These are phyloP conservation scores for Epirrhoe alternata DNA, from an alignment of 2,888 invertebrate species.

Conservation along the genomic window DNA sequence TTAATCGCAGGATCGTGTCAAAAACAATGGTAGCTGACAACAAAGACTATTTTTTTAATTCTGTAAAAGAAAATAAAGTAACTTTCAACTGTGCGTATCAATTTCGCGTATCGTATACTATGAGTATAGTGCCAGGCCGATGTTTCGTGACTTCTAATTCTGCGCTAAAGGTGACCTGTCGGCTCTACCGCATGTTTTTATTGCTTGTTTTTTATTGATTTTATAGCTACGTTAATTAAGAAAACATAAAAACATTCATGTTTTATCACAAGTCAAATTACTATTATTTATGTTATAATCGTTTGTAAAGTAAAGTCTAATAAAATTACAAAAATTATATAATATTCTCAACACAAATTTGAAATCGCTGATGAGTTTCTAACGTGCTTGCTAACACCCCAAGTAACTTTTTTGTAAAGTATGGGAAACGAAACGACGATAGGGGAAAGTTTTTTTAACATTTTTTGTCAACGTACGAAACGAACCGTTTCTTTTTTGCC, in stretches of 20 bases:
- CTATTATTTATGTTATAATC: not conserved
- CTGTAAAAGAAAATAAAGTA: not conserved
- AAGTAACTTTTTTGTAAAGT: constrained; percentile 43
- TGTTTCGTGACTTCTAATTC: constrained; percentile 46
- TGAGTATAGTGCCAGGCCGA: constrained; percentile 44
- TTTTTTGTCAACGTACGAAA: constrained; percentile 47
- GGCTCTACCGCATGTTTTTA: constrained; percentile 47
- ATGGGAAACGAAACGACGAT: constrained; percentile 39
- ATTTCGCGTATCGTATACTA: constrained; percentile 20
- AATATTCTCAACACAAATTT: constrained; percentile 2
- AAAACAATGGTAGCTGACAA: not conserved
- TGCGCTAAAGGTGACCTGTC: constrained; percentile 53
- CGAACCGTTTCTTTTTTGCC: constrained; percentile 52
- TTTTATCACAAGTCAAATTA: not conserved
- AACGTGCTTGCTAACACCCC: constrained; percentile 42
- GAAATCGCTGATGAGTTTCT: constrained; percentile 49
- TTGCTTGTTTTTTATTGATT: not conserved
- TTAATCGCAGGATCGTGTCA: too few relatives aligned
- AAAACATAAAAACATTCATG: not conserved
- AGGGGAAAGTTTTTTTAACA: constrained; percentile 52
- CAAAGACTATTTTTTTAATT: not conserved
- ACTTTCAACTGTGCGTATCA: constrained; percentile 37
- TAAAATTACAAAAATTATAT: not conserved
- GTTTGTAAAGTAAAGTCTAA: not conserved
- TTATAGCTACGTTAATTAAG: not conserved